Evolutionary conservation across 1,140 invertebrate species (phyloP).

Genomic region (Magallana angulata): DNA sequence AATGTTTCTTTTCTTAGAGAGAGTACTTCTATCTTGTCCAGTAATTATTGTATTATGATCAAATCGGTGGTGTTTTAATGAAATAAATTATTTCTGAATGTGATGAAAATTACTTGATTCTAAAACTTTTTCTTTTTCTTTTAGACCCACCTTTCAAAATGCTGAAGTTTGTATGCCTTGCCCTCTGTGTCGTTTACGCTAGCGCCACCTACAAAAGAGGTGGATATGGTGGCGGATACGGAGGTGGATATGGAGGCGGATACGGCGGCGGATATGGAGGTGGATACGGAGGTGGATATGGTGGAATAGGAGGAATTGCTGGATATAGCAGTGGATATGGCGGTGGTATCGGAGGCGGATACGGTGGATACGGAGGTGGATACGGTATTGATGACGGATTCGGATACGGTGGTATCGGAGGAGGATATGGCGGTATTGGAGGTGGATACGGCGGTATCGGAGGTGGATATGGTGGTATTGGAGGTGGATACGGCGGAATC

Average conservation of each 20-base stretch:
- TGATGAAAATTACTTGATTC: too few relatives aligned
- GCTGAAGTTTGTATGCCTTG: constrained; percentile 15
- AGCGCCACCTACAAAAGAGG: background rate
- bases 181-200: constrained; percentile 18
- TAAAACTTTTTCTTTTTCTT: background rate
- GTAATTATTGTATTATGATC: too few relatives aligned
- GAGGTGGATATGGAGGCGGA: constrained; percentile 26
- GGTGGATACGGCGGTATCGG: background rate
- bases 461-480: background rate
- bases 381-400: background rate
- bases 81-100: too few relatives aligned
- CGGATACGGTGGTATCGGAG: background rate
- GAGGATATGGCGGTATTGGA: background rate
- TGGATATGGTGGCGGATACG: background rate
- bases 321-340: constrained; percentile 4
- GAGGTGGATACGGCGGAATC: background rate
- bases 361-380: constrained; percentile 11
- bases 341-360: background rate
- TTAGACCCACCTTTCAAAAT: constrained; percentile 9
- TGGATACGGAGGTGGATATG: constrained; percentile 2
- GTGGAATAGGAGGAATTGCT: background rate
- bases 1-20: too few relatives aligned
- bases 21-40: too few relatives aligned
- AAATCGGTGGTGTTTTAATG: too few relatives aligned
- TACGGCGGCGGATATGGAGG: background rate